Base-by-base conservation (phyloP, 2,113 vertebrate species). In the Rhinolophus sinicus region DNA sequence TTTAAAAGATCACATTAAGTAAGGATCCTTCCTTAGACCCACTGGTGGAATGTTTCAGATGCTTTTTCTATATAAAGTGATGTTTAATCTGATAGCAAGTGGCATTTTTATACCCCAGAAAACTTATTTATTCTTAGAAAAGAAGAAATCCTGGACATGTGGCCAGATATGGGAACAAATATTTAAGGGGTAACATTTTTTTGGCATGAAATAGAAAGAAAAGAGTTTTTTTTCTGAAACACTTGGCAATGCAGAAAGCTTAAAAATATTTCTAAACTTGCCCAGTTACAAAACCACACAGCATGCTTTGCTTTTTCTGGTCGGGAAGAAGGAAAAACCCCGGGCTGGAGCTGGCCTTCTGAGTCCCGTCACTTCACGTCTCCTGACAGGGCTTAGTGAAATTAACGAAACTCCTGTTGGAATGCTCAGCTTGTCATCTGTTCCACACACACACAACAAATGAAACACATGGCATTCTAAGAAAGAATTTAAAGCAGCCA, bases 11-110 rank as follows among this genome's bases (percentile, higher is more conserved):
- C 78, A 62, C 60, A 94, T 87, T 81, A 96, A 91, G 83, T n/a
- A 96, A 88, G 69, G 67, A 92, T 97, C 77, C 47, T 44, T 75
- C 81, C 94, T 96, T 95, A 52, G 90, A 95, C 18, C 58, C 12
- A 65, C 58, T 35, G 85, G 50, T 75, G 80, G 87, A 30, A 76
- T 67, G 75, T 93, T 98, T 98, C 93, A 89, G 6, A 98, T 98
- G 76, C 92, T 97, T 98, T 98, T 98, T 96, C 98, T 98, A 98
- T 98, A 98, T 98, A 98, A 98, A 98, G 98, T 97, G 97, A 96
- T 92, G 88, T 94, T 97, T 88, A 96, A 19, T 28, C 97, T 97
- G 88, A 85, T 86, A 97, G 64, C 97, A 90, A 98, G 87, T 97
- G 98, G 70, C 96, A 77, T 97, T 98, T 98, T 97, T 98, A 96